phyloP scores from a whole-genome alignment of 2,113 vertebrate genomes.

The Calidris pygmaea region DNA sequence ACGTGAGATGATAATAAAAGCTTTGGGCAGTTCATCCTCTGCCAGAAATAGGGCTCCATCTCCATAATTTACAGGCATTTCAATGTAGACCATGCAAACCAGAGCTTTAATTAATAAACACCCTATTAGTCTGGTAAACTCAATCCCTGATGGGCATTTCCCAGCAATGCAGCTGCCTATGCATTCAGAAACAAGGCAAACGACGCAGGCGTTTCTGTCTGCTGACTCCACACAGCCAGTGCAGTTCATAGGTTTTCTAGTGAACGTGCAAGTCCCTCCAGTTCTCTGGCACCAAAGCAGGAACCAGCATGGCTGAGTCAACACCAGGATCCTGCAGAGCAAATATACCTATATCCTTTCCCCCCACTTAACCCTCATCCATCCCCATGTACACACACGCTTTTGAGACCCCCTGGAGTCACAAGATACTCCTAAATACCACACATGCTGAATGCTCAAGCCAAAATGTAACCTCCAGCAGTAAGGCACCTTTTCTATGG shows the following conservation, averaged over 20 bases:
- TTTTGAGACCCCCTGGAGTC: neutral
- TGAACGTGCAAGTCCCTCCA: neutral
- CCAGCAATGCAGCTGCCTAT: neutral
- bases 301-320: neutral
- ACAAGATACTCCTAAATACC: neutral
- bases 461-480: neutral
- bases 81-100: neutral
- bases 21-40: neutral
- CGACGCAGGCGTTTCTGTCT: neutral
- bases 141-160: neutral
- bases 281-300: neutral
- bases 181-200: neutral
- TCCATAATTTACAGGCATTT: neutral
- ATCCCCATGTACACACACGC: neutral
- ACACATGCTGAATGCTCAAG: neutral
- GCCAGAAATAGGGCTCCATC: neutral
- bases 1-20: neutral
- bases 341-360: neutral
- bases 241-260: neutral
- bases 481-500: neutral
- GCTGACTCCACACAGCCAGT: neutral
- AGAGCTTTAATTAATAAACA: neutral
- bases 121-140: neutral
- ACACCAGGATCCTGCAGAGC: neutral
- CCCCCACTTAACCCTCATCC: neutral